phyloP scores from a whole-genome alignment of 2,113 vertebrate species.

The Amazona vittata region DNA sequence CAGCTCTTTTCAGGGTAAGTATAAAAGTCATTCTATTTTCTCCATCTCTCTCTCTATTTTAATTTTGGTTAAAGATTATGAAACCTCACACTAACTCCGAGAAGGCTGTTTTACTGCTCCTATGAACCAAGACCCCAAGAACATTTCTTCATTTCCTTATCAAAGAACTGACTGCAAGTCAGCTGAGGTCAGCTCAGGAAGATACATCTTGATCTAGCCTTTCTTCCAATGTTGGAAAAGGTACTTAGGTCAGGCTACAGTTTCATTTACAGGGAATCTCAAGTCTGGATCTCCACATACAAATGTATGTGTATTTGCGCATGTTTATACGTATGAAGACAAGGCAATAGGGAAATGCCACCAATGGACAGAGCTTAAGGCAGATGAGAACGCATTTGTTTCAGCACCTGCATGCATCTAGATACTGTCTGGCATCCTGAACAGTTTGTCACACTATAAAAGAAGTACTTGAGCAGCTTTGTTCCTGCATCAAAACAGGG shows the following conservation, averaged over 20 bases:
- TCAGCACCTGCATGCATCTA: not conserved
- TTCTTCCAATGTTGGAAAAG: not conserved
- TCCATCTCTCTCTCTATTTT: not conserved
- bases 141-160: not conserved
- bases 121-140: not conserved
- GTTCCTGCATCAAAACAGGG: not conserved
- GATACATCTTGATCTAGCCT: not conserved
- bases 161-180: not conserved
- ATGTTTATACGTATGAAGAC: not conserved
- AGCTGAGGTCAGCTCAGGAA: not conserved
- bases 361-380: not conserved
- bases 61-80: not conserved
- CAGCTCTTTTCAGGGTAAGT: conserved; percentile 54
- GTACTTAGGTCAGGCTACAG: not conserved
- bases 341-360: not conserved
- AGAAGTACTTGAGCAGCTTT: not conserved
- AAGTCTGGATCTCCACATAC: not conserved
- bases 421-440: not conserved
- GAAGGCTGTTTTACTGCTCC: not conserved
- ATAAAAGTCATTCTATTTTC: not conserved
- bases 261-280: not conserved
- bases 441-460: not conserved
- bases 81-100: not conserved
- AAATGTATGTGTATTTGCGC: not conserved
- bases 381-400: not conserved